Evolutionary conservation across 2,888 invertebrate species (phyloP).

Genomic region (Lepidochrysops patricia): DNA sequence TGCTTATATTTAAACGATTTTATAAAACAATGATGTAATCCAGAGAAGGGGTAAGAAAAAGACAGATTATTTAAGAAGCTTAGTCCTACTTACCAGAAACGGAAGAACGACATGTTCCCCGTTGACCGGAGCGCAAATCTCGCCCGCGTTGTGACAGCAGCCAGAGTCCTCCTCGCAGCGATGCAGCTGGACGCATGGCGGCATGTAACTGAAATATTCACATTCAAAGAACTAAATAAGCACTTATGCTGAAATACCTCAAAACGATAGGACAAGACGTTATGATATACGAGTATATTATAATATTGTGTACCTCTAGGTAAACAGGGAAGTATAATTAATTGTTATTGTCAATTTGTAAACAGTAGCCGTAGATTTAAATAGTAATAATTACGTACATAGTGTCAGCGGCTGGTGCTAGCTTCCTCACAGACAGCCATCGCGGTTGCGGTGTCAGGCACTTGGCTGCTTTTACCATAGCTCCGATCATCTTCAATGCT

Average conservation of each 20-base stretch:
- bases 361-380: no score
- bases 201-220: slow-evolving; percentile 77
- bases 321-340: no score
- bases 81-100: slow-evolving; percentile 92
- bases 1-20: no score
- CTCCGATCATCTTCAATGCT: slow-evolving; percentile 39
- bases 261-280: no score
- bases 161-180: slow-evolving; percentile 91
- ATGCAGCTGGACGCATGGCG: slow-evolving; percentile 89
- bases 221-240: no score
- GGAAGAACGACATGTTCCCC: slow-evolving; percentile 81
- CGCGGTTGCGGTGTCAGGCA: slow-evolving; percentile 83
- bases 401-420: slow-evolving; percentile 81
- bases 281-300: no score
- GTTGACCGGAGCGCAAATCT: slow-evolving; percentile 85
- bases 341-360: no score
- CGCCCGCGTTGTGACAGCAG: slow-evolving; percentile 83
- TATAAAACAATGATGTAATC: no score
- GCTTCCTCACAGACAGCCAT: slow-evolving; percentile 82
- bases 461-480: slow-evolving; percentile 60
- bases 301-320: no score
- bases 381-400: no score
- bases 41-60: background rate
- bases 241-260: no score
- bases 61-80: slow-evolving; percentile 34